Evolutionary conservation across 35 echinoderm and acorn worm genomes (phyloP).

Genomic region (Heliocidaris tuberculata): DNA sequence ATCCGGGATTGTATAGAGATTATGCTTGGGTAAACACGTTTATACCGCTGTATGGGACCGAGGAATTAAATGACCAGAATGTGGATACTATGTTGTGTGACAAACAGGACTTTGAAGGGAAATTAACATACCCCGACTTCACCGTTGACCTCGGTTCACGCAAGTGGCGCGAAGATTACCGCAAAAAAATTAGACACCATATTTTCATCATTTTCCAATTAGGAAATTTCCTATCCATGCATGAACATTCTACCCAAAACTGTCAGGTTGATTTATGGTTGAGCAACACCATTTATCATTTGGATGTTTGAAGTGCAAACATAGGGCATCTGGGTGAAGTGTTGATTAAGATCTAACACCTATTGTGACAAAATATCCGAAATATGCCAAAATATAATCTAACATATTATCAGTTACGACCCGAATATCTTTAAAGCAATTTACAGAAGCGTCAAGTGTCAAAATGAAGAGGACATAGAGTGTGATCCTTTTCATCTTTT

Average conservation of each 20-base stretch:
- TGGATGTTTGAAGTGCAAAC: background rate
- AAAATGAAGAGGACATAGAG: background rate
- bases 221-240: background rate
- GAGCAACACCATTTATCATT: background rate
- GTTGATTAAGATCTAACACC: background rate
- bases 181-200: background rate
- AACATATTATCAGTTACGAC: background rate
- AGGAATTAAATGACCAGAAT: background rate
- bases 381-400: background rate
- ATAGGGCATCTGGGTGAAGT: background rate
- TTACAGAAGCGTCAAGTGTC: background rate
- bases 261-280: background rate
- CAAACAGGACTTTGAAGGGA: too few relatives aligned
- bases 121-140: too few relatives aligned
- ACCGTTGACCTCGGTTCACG: too few relatives aligned
- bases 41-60: background rate
- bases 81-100: too few relatives aligned
- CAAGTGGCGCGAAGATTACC: background rate
- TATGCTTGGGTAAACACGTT: background rate
- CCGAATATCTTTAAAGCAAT: background rate
- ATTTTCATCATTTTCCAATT: constrained; percentile 9
- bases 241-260: background rate
- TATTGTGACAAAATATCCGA: background rate
- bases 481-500: background rate
- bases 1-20: background rate